Evolutionary conservation across 2,113 vertebrate species (phyloP), one percentile per base, ranked within the genome.

Genomic region (Ovis canadensis): DNA sequence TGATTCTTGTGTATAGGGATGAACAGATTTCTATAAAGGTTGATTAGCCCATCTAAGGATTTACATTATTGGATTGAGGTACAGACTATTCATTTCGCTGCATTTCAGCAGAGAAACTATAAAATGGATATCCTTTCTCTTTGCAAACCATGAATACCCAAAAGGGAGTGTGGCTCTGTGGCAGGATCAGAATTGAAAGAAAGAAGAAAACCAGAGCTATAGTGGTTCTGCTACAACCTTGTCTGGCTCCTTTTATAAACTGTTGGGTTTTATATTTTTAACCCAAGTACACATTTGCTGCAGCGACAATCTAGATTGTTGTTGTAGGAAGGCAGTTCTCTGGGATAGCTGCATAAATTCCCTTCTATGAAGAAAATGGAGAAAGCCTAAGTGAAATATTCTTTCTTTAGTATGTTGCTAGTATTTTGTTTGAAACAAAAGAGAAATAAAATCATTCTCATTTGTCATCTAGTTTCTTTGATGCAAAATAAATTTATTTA

Each of bases 181-280:
- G 6, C 40, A 57, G 74, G 15, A 4, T 86, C 43, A 78, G 57
- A 84, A 94, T 59, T 14, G 52, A 71, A 88, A 80, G 57, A 90
- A 94, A 81, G 14, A 85, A 59, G 43, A 50, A 96, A 95, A 78
- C 59, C 33, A 55, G 33, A 59, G 33, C 11, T 82, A 7, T n/a
- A 67, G 55, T 16, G 50, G 12, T 86, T 43, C 59, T 64, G 55
- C 17, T 31, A 21, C 25, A 55, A 27, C 13, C 52, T 62, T 85
- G 33, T 84, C 55, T 62, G 60, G 6, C 19, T 97, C 74, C 80
- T 96, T 97, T 96, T 48, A 77, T 45, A 74, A 92, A 60, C 16
- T n/a, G 23, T 82, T 96, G 27, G 52, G 33, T 88, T 71, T 95
- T 43, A 78, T 77, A 74, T 92, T 89, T 91, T 77, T 97, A 94